Conservation (phyloP, 2,888 invertebrate genomes). For the Agrotis segetum region DNA sequence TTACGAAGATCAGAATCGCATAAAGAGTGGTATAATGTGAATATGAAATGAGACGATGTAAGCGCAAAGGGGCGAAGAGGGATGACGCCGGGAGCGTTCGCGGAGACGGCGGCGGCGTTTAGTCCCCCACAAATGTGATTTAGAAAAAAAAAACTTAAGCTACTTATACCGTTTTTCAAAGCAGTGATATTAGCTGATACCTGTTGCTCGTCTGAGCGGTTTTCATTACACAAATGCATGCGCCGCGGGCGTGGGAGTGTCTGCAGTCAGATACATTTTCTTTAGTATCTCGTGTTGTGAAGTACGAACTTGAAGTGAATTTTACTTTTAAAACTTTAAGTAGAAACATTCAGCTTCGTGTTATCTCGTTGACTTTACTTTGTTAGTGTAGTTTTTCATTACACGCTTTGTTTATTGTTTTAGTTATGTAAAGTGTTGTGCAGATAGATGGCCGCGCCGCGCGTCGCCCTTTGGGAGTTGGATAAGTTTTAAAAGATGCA, state of each 20-base stretch:
- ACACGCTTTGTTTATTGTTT: conserved; percentile 44
- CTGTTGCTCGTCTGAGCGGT: conserved; percentile 66
- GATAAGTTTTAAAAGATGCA: conserved; percentile 35
- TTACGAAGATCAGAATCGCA: conserved; percentile 39
- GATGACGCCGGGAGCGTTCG: conserved; percentile 26
- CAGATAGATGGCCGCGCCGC: conserved; percentile 42
- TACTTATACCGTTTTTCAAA: conserved; percentile 51
- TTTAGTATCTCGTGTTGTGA: conserved; percentile 57
- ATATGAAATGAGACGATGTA: conserved; percentile 50
- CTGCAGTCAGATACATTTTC: conserved; percentile 59
- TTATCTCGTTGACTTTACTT: conserved; percentile 59
- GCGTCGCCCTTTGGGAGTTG: conserved; percentile 26
- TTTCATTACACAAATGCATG: conserved; percentile 68
- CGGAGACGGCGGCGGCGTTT: conserved; percentile 8
- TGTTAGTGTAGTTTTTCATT: conserved; percentile 58
- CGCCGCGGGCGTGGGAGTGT: conserved; percentile 39
- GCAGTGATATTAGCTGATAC: conserved; percentile 62
- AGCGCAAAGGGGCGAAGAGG: conserved; percentile 31
- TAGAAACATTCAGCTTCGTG: conserved; percentile 53
- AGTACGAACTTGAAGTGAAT: conserved; percentile 56
- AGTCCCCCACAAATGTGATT: conserved; percentile 31
- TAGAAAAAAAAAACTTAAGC: conserved; percentile 56
- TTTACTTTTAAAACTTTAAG: conserved; percentile 59
- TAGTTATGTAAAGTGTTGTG: conserved; percentile 39
- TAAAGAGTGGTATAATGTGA: conserved; percentile 41